Evolutionary conservation across 2,888 invertebrate species (phyloP), one percentile per base, ranked within the genome.

Genomic region (Drosophila colorata): DNA sequence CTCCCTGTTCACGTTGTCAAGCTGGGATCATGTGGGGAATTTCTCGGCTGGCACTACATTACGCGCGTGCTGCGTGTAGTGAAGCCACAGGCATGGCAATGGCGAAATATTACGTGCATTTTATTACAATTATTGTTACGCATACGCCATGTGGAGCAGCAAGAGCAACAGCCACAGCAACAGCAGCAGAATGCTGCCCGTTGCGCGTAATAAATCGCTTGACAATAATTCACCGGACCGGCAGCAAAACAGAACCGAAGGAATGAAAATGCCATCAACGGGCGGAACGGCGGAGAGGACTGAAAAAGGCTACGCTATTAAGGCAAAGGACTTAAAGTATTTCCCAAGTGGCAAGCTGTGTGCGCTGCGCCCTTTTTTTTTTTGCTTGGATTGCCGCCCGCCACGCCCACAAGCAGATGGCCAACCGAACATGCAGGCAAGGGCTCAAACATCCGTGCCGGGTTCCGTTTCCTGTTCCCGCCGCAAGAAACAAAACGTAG

Each of bases 121-220:
- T 78, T 82, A 68, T 69, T 72, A 79, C 86, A 83, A 86, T 84
- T 71, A 66, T 70, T 79, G 84, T 87, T 87, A 83, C 83, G 85
- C 89, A 83, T 88, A 83, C 83, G 87, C 85, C 89, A 77, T 84
- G 89, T 83, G 89, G 66, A 53, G 52, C 79, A 23, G 41, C 38
- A 37, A 31, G 25, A 51, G 47, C n/a, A n/a, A n/a, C n/a, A n/a
- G n/a, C n/a, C n/a, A n/a, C n/a, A n/a, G n/a, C n/a, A 25, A 20
- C 56, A 51, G 57, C 33, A 53, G 23, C 61, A 41, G 64, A 44
- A 37, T 43, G 51, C 47, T 58, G 48, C 58, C 61, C 75, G 82
- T 79, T 69, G 66, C 69, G 74, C 70, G 69, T 84, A 69, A 83
- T 83, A 88, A 83, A 83, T 83, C 68, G 87, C 78, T 74, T 72